Evolutionary conservation across 1,140 invertebrate genomes (phyloP).

Genomic region (Neodiprion lecontei): DNA sequence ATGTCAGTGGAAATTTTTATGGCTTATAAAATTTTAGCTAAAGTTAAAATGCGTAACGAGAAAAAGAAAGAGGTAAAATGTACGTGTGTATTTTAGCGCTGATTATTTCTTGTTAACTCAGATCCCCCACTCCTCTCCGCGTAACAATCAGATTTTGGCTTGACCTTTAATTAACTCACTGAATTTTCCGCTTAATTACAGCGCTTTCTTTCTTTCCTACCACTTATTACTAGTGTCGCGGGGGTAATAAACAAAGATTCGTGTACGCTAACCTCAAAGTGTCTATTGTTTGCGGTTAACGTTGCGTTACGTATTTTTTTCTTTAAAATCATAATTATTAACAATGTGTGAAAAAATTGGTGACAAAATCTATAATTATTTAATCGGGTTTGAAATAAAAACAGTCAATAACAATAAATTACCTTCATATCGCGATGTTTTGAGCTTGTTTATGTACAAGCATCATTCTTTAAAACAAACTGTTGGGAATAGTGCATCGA

Average conservation of each 20-base stretch:
- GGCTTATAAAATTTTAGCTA: no score
- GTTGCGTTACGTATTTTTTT: no score
- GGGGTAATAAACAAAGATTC: no score
- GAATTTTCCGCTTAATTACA: conserved; percentile 10
- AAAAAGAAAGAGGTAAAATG: no score
- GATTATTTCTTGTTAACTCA: not conserved
- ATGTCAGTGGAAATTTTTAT: no score
- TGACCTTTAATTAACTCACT: conserved; percentile 1
- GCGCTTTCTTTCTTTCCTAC: no score
- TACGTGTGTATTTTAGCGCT: no score
- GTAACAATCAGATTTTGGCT: not conserved
- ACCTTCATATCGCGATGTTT: conserved; percentile 9
- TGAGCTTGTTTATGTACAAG: conserved; percentile 9
- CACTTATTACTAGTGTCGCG: no score
- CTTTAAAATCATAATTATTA: not conserved
- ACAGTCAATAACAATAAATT: conserved; percentile 12
- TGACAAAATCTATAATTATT: not conserved
- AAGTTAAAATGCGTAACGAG: no score
- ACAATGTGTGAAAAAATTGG: not conserved
- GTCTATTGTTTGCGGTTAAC: no score
- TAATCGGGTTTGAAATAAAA: conserved; percentile 12
- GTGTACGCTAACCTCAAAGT: no score
- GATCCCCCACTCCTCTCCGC: not conserved
- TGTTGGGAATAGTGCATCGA: conserved; percentile 9
- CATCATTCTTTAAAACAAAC: conserved; percentile 2